Evolutionary conservation across 2,888 invertebrate species (phyloP).

Genomic region (Euphydryas editha): DNA sequence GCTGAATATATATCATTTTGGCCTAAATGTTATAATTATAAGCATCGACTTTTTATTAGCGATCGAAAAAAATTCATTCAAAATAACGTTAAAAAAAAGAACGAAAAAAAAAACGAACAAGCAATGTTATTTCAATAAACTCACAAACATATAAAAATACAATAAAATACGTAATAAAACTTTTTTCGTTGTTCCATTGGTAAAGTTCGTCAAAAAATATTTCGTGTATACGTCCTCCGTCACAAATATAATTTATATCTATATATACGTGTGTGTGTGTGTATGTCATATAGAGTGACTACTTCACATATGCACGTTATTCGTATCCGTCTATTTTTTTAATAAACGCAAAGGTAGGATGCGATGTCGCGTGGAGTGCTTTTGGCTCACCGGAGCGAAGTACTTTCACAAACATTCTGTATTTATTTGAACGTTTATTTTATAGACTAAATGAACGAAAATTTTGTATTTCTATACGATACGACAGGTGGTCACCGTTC

Average conservation of each 20-base stretch:
- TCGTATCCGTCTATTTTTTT: constrained; percentile 22
- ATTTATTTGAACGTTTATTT: constrained; percentile 10
- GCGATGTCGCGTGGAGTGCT: constrained; percentile 29
- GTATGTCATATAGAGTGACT: background rate
- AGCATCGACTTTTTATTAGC: too few relatives aligned
- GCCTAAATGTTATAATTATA: too few relatives aligned
- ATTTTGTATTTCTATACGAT: constrained; percentile 1
- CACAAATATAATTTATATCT: background rate
- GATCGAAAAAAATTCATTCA: too few relatives aligned
- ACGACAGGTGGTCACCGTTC: background rate
- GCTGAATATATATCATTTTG: too few relatives aligned
- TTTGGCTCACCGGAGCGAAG: constrained; percentile 33
- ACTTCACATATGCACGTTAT: background rate
- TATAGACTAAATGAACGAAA: constrained; percentile 6
- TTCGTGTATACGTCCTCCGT: too few relatives aligned
- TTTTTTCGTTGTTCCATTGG: too few relatives aligned
- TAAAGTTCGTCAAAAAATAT: too few relatives aligned
- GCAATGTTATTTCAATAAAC: too few relatives aligned
- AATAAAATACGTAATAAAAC: too few relatives aligned
- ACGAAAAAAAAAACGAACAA: too few relatives aligned
- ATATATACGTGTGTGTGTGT: background rate
- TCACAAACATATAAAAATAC: too few relatives aligned
- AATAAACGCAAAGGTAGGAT: constrained; percentile 29
- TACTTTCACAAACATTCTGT: constrained; percentile 25
- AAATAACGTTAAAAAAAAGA: too few relatives aligned